A percentile compares a stretch with the other conserved stretches of the same genome.
Evolutionary conservation across 1,140 invertebrate genomes (phyloP).

Genomic region (Aethina tumida): DNA sequence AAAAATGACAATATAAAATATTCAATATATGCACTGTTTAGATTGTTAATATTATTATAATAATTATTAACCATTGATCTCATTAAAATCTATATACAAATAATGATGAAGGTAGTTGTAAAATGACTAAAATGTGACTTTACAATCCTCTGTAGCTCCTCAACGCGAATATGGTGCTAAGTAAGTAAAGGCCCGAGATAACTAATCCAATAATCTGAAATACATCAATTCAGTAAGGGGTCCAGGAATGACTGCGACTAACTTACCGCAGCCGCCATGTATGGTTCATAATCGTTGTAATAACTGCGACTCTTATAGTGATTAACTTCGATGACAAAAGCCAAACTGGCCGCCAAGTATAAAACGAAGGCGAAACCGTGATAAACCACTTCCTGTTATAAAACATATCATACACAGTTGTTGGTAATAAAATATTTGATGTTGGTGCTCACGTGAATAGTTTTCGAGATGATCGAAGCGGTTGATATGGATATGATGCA

Average conservation of each 20-base stretch:
- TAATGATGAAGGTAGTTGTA: not conserved
- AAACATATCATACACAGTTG: constrained; percentile 1
- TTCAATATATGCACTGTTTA: not conserved
- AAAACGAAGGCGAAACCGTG: constrained; percentile 60
- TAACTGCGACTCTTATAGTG: constrained; percentile 37
- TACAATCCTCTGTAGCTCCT: constrained; percentile 59
- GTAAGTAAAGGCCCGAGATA: constrained; percentile 55
- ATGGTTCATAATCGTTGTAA: constrained; percentile 43
- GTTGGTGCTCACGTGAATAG: constrained; percentile 67
- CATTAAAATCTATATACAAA: too few relatives aligned
- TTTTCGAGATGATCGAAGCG: constrained; percentile 70
- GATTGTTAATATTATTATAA: not conserved
- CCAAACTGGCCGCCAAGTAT: constrained; percentile 54
- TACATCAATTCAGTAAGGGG: constrained; percentile 4
- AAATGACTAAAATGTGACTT: constrained; percentile 18
- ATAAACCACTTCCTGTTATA: constrained; percentile 66
- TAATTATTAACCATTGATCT: not conserved
- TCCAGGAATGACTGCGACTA: not conserved
- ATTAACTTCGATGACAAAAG: constrained; percentile 51
- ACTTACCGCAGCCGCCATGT: constrained; percentile 58
- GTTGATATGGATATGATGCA: constrained; percentile 66
- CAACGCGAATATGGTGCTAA: constrained; percentile 64
- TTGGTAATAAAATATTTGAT: not conserved
- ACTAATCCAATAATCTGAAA: constrained; percentile 61
- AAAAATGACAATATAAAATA: not conserved